These are phyloP conservation scores for Drosophila gaucha DNA, from an alignment of 2,888 invertebrate species.

Conservation along the genomic window DNA sequence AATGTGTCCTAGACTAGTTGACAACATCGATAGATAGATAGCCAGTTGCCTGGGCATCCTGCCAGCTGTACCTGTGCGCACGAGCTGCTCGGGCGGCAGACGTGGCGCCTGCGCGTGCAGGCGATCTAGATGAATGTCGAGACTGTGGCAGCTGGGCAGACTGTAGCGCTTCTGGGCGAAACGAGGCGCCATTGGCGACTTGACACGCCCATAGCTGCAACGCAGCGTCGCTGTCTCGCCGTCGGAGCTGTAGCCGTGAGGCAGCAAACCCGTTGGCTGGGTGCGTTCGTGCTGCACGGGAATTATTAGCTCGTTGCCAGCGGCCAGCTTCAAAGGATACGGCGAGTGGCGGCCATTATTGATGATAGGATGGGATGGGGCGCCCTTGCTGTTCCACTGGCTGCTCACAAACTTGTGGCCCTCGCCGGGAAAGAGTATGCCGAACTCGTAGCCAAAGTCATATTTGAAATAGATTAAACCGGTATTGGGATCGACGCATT, in stretches of 20 bases:
- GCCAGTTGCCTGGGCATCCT: neutral
- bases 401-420: slow-evolving; percentile 85
- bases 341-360: slow-evolving; percentile 61
- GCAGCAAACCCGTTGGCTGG: neutral
- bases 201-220: slow-evolving; percentile 33
- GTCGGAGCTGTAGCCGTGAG: slow-evolving; percentile 78
- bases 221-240: slow-evolving; percentile 60
- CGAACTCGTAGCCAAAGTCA: slow-evolving; percentile 92
- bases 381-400: slow-evolving; percentile 74
- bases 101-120: slow-evolving; percentile 82
- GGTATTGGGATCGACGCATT: slow-evolving; percentile 91
- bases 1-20: slow-evolving; percentile 66
- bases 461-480: slow-evolving; percentile 93
- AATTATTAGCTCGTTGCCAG: slow-evolving; percentile 87
- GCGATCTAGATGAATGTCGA: slow-evolving; percentile 83
- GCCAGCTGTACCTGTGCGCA: slow-evolving; percentile 67
- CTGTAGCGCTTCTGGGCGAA: slow-evolving; percentile 84
- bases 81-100: slow-evolving; percentile 70
- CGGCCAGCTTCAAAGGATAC: slow-evolving; percentile 85
- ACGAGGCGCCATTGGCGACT: slow-evolving; percentile 38
- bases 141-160: slow-evolving; percentile 81
- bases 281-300: slow-evolving; percentile 88
- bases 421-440: slow-evolving; percentile 89
- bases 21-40: slow-evolving; percentile 62
- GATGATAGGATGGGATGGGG: slow-evolving; percentile 22